Conservation (phyloP, 2,888 invertebrate genomes). For the Drosophila limbata region DNA sequence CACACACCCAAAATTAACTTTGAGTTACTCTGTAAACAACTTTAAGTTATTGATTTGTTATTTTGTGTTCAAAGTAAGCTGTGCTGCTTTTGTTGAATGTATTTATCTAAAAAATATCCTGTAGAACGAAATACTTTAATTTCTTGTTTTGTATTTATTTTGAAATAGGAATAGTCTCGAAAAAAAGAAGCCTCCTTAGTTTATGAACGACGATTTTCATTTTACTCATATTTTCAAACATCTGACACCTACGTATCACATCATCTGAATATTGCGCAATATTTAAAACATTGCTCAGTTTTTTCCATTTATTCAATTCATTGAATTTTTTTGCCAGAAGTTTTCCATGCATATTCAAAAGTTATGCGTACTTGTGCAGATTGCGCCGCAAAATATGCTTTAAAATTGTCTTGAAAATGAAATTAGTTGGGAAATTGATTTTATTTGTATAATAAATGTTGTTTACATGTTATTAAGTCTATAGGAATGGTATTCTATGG, state of each 20-base stretch:
- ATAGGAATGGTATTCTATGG: no score
- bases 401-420: constrained; percentile 21
- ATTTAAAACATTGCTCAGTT: constrained; percentile 58
- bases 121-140: background rate
- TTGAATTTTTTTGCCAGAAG: constrained; percentile 38
- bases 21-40: constrained; percentile 11
- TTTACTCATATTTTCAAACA: background rate
- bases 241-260: background rate
- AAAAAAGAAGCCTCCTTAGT: background rate
- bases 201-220: background rate
- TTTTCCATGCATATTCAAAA: constrained; percentile 26
- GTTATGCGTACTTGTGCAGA: constrained; percentile 18
- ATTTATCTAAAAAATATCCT: background rate
- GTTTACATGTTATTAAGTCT: background rate
- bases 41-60: constrained; percentile 7
- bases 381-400: constrained; percentile 44
- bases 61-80: background rate
- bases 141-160: no score
- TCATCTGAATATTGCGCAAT: constrained; percentile 30
- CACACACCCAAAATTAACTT: background rate
- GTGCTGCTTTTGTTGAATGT: background rate
- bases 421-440: constrained; percentile 19
- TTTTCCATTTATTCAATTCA: constrained; percentile 58
- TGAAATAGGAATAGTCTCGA: no score
- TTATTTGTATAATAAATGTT: constrained; percentile 2